Conservation (phyloP, 2,113 vertebrate species). For the Saguinus imperator region DNA sequence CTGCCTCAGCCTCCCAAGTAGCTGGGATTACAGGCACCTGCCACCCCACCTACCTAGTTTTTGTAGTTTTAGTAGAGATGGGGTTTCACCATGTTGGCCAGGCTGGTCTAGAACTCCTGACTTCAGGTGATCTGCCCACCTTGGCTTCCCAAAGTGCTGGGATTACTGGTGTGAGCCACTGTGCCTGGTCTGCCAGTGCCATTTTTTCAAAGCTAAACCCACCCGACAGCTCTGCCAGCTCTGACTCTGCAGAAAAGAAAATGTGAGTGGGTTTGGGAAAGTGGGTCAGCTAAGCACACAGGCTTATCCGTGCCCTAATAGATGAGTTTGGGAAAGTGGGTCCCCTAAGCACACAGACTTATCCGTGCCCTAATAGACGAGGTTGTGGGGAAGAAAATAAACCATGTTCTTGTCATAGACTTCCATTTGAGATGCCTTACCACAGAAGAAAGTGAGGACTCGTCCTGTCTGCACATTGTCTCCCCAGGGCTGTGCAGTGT, state of each 20-base stretch:
- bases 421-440: background rate
- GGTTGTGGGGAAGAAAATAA: background rate
- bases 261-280: background rate
- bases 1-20: too few species aligned
- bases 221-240: too few species aligned
- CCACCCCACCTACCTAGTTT: too few species aligned
- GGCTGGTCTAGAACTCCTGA: too few species aligned
- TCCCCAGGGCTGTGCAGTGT: background rate
- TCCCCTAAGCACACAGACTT: background rate
- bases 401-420: background rate
- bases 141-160: too few species aligned
- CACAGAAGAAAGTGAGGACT: background rate
- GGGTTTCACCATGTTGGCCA: too few species aligned
- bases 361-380: background rate
- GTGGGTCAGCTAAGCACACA: background rate
- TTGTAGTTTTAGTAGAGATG: too few species aligned
- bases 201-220: background rate
- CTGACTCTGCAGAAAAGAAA: background rate
- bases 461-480: too few species aligned
- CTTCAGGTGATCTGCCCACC: too few species aligned
- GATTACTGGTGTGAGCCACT: too few species aligned
- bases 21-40: too few species aligned
- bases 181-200: background rate
- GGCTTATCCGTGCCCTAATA: background rate
- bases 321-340: background rate